A percentile compares a stretch with the other conserved stretches of the same genome.
Evolutionary conservation across 2,888 invertebrate species (phyloP).

Genomic region (Penaeus monodon): DNA sequence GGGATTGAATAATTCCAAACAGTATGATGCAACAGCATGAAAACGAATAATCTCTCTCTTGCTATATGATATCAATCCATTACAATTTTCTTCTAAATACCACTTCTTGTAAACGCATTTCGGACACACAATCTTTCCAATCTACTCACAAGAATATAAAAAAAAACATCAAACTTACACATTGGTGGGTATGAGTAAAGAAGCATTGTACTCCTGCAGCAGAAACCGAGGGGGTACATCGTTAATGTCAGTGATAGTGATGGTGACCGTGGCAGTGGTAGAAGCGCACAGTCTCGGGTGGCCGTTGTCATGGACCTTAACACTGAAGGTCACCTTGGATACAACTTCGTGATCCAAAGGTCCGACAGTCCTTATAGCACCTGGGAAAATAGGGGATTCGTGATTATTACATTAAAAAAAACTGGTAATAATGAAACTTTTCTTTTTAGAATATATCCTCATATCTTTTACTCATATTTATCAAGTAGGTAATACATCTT

Average conservation of each 20-base stretch:
- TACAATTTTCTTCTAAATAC: no score
- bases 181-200: constrained; percentile 85
- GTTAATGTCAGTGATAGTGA: constrained; percentile 72
- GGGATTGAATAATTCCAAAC: no score
- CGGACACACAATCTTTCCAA: not conserved
- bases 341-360: constrained; percentile 84
- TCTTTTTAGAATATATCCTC: not conserved
- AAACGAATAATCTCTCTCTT: no score
- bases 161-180: constrained; percentile 25
- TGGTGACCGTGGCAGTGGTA: constrained; percentile 80
- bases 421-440: not conserved
- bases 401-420: not conserved
- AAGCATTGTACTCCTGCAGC: constrained; percentile 80
- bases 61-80: no score
- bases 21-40: no score
- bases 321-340: constrained; percentile 82
- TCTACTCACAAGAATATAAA: no score
- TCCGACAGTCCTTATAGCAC: constrained; percentile 84
- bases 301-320: constrained; percentile 87
- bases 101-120: no score
- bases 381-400: constrained; percentile 69
- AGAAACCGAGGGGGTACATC: constrained; percentile 89
- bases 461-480: no score
- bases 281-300: constrained; percentile 85
- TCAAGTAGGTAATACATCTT: no score